Conservation (phyloP, 2,113 vertebrate species). For the crab-eating macaque (Macaca fascicularis) region T2T-MFA8v1.1 NC_088381.1:108735501-108736000, state of each 20-base stretch:
- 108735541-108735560: background rate
- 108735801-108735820: background rate
- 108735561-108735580: background rate
- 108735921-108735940: background rate
- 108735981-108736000: background rate
- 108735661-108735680: background rate
- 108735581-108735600: background rate
- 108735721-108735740: background rate
- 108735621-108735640: background rate
- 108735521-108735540: background rate
- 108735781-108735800: background rate
- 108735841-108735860: background rate
- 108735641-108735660: background rate
- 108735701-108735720: background rate
- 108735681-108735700: background rate
- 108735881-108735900: background rate
- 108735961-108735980: background rate
- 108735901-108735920: background rate
- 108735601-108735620: background rate
- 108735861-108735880: background rate
- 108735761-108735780: background rate
- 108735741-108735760: background rate
- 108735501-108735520: background rate
- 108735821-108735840: background rate
- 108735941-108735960: background rate